A percentile compares a stretch with the other conserved stretches of the same genome.
Conservation (phyloP, 1,140 invertebrate genomes). For the Drosophila nasuta region DNA sequence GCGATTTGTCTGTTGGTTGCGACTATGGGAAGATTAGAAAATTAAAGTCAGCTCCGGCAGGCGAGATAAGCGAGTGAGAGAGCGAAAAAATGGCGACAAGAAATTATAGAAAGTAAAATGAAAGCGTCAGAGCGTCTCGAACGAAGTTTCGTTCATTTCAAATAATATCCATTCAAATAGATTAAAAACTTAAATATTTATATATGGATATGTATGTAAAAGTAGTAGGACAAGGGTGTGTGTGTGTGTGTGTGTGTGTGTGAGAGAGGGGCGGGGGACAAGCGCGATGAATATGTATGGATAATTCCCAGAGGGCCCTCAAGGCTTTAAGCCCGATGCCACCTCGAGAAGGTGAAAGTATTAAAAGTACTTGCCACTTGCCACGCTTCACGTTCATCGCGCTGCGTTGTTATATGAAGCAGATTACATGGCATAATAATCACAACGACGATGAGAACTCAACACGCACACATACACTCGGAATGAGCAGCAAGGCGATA, state of each 20-base stretch:
- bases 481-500: slow-evolving; percentile 14
- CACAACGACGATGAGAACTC: slow-evolving; percentile 51
- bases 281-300: slow-evolving; percentile 43
- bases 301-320: slow-evolving; percentile 36
- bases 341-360: slow-evolving; percentile 74
- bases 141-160: slow-evolving; percentile 51
- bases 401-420: slow-evolving; percentile 68
- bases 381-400: slow-evolving; percentile 54
- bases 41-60: slow-evolving; percentile 53
- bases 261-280: no score
- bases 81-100: slow-evolving; percentile 35
- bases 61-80: background rate
- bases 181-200: slow-evolving; percentile 83
- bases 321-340: slow-evolving; percentile 11
- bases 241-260: slow-evolving; percentile 4
- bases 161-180: slow-evolving; percentile 83
- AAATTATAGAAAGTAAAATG: slow-evolving; percentile 72
- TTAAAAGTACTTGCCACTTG: slow-evolving; percentile 78
- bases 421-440: slow-evolving; percentile 81
- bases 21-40: slow-evolving; percentile 66
- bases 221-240: background rate
- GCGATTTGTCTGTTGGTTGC: slow-evolving; percentile 54
- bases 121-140: slow-evolving; percentile 36
- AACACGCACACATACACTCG: slow-evolving; percentile 23
- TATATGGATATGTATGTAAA: slow-evolving; percentile 42